Base-by-base conservation (phyloP, 2,888 invertebrate species). In the Spilosoma lubricipeda region DNA sequence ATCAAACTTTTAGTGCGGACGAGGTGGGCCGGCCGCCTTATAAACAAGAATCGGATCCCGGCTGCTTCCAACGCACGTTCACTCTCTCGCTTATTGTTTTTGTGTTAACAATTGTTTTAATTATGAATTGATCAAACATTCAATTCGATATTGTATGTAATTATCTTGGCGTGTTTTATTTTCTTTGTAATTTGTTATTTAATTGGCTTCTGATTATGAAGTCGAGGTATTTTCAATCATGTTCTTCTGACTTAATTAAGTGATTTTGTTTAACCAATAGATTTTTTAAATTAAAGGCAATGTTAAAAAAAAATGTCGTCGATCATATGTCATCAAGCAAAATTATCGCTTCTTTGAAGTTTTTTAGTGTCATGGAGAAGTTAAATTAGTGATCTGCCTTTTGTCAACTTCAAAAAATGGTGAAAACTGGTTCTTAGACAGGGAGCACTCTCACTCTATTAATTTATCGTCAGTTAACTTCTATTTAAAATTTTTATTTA, bases 71-170 rank as follows among this genome's bases (percentile, higher is more conserved):
- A 83, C 80, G 81, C 80, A 85, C 86, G 86, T 88, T 87, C 88
- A 87, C 89, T 89, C 90, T 90, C 90, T 90, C 90, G 88, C 88
- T 90, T 92, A 90, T 92, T 92, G 89, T 90, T 92, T 91, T 92
- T 92, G 89, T 92, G 91, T 93, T 91, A 93, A 93, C 94, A 93
- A 94, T 94, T 94, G 93, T 93, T 94, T 94, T 93, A 93, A 94
- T 95, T 94, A 93, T 90, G 90, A 90, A 90, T 90, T 93, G 91
- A 92, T 92, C 93, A 92, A 92, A 93, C 92, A 93, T 93, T 94
- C 93, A 93, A 93, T 93, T 93, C 91, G 87, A 92, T 94, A 93
- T 92, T 91, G 90, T 92, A 88, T 92, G 91, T 93, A 93, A 94
- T 94, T 93, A 92, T 92, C 90, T 91, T 86, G 80, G 85, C 86